These are phyloP conservation scores for Drosophila quadrilineata DNA, from an alignment of 1,140 invertebrate genomes.

Conservation along the genomic window DNA sequence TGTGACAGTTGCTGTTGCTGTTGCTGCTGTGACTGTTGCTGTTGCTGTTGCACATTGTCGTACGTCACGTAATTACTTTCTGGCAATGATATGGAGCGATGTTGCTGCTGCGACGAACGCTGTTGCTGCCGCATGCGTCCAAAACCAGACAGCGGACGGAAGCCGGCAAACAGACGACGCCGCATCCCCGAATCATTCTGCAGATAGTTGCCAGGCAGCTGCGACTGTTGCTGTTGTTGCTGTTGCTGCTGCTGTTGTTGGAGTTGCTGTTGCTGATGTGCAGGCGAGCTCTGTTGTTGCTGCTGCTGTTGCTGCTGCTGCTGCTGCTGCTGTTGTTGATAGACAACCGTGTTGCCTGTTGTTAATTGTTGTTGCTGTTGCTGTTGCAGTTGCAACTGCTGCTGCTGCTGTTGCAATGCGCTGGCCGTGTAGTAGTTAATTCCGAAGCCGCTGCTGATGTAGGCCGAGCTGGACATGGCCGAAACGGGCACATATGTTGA, in stretches of 20 bases:
- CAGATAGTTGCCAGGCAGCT: conserved; percentile 26
- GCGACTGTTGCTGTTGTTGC: conserved; percentile 26
- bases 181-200: conserved; percentile 83
- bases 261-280: conserved; percentile 28
- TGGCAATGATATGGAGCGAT: conserved; percentile 89
- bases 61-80: conserved; percentile 87
- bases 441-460: conserved; percentile 74
- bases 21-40: conserved; percentile 4
- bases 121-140: conserved; percentile 85
- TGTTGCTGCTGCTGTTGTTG: conserved; percentile 10
- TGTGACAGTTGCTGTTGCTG: conserved; percentile 24
- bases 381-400: conserved; percentile 32
- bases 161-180: conserved; percentile 87
- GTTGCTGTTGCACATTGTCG: conserved; percentile 18
- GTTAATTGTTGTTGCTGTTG: conserved; percentile 35
- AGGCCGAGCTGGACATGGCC: conserved; percentile 70
- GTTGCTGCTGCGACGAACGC: conserved; percentile 83
- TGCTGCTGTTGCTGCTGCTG: conserved; percentile 35
- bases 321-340: conserved; percentile 39
- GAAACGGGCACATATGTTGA: conserved; percentile 57
- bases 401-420: conserved; percentile 38
- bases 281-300: conserved; percentile 35
- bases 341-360: too few species aligned
- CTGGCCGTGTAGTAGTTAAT: conserved; percentile 75
- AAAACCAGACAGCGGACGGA: conserved; percentile 88